Evolutionary conservation across 2,797 vertebrate species (phyloP).

Genomic region (Coranthus polyacanthus): DNA sequence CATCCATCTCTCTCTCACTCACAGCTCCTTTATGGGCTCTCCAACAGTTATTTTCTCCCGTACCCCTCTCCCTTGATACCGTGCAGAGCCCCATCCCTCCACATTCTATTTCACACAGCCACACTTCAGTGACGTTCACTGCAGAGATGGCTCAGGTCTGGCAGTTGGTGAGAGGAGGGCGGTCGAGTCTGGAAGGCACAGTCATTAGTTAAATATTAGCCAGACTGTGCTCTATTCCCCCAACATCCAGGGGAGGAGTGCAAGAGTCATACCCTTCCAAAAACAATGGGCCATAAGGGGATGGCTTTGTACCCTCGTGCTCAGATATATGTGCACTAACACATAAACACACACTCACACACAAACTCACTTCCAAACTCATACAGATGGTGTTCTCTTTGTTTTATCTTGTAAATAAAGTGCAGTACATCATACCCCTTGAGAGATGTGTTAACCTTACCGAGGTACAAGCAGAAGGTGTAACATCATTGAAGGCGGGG

Average conservation of each 20-base stretch:
- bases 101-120: constrained; percentile 76
- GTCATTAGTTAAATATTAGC: constrained; percentile 87
- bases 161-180: constrained; percentile 76
- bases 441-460: constrained; percentile 57
- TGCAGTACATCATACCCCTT: constrained; percentile 34
- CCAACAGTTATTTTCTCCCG: constrained; percentile 76
- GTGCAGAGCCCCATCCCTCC: constrained; percentile 69
- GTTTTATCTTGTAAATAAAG: constrained; percentile 54
- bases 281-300: constrained; percentile 74
- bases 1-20: constrained; percentile 77
- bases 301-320: constrained; percentile 57
- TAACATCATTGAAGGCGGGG: constrained; percentile 40
- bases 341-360: constrained; percentile 18
- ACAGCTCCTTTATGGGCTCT: constrained; percentile 79
- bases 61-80: constrained; percentile 68
- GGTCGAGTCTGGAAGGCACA: constrained; percentile 70
- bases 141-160: constrained; percentile 79
- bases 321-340: constrained; percentile 34
- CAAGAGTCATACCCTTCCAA: constrained; percentile 66
- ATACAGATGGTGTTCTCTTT: constrained; percentile 72
- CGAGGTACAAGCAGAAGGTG: constrained; percentile 54
- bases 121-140: constrained; percentile 74
- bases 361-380: constrained; percentile 34
- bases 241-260: constrained; percentile 59
- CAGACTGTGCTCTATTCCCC: constrained; percentile 79